Conservation (phyloP, 2,113 vertebrate species). For the Acrocephalus kingi region DNA sequence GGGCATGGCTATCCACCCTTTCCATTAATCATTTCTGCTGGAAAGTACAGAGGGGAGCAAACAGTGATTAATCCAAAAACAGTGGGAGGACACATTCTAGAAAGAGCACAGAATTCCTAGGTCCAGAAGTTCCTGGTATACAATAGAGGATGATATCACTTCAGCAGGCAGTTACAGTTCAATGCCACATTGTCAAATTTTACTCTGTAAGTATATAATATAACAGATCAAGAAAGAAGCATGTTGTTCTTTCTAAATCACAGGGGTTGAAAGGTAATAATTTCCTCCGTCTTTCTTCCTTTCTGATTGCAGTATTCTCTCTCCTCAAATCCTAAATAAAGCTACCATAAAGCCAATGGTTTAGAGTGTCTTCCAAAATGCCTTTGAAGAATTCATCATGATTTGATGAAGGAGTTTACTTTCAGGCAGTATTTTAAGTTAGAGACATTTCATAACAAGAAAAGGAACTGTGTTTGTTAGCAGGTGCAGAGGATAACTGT, state of each 20-base stretch:
- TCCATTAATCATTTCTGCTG: background rate
- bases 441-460: conserved; percentile 27
- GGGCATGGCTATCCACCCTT: background rate
- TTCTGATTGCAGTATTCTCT: conserved; percentile 48
- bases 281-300: conserved; percentile 30
- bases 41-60: background rate
- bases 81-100: background rate
- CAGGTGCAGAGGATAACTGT: conserved; percentile 15
- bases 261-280: conserved; percentile 1
- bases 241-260: conserved; percentile 52
- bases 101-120: background rate
- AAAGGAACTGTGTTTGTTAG: background rate
- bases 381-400: conserved; percentile 16
- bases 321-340: conserved; percentile 42
- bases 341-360: background rate
- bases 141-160: background rate
- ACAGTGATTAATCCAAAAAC: background rate
- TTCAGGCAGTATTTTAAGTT: background rate
- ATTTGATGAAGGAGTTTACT: conserved; percentile 32
- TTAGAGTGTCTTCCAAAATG: conserved; percentile 39
- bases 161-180: background rate
- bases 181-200: conserved; percentile 9
- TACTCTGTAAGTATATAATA: conserved; percentile 2
- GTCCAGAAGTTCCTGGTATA: background rate
- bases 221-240: conserved; percentile 7